Evolutionary conservation across 2,797 vertebrate genomes (phyloP), one percentile per base, ranked within the genome.

Genomic region (Artibeus jamaicensis): DNA sequence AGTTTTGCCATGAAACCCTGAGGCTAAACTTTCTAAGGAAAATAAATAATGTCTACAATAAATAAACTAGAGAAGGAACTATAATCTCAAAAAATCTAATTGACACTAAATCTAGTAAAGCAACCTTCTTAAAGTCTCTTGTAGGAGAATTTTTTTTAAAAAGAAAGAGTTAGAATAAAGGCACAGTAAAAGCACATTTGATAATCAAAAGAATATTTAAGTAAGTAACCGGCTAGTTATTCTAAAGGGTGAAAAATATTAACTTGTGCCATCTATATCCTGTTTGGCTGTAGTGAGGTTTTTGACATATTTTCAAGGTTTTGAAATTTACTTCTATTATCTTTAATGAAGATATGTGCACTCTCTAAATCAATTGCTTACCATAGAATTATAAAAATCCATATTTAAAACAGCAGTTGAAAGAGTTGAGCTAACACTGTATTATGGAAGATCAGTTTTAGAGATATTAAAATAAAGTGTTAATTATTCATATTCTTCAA

Each of bases 11-110:
- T 39, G 93, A 97, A 96, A 92, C 88, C 94, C 93, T n/a, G 4
- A 92, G 62, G 92, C 83, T 97, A 88, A 96, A 92, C 59, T 91
- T 97, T 97, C 86, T 73, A 59, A 96, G 92, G n/a, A 95, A 98
- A 71, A 96, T 83, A 76, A 89, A 89, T 22, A 94, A 42, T 55
- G 55, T 97, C 94, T 91, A 16, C 81, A 97, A 82, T 57, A 48
- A 97, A 97, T 9, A 78, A 95, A 82, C 48, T 96, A 86, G 89
- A 82, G 96, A 94, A 96, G n/a, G 92, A 96, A 48, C 12, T 96
- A 97, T 96, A 97, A 95, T 97, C 95, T 89, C 34, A 82, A 42
- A 84, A 94, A 97, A 87, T 15, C 86, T 93, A 91, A 94, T 84
- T 86, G 85, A 74, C 62, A 94, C 37, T 85, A 95, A 94, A 97